Percentiles rank a stretch among this genome's conserved stretches.
These are phyloP conservation scores for Manis javanica DNA, from an alignment of 2,797 vertebrate genomes.

Conservation along the genomic window DNA sequence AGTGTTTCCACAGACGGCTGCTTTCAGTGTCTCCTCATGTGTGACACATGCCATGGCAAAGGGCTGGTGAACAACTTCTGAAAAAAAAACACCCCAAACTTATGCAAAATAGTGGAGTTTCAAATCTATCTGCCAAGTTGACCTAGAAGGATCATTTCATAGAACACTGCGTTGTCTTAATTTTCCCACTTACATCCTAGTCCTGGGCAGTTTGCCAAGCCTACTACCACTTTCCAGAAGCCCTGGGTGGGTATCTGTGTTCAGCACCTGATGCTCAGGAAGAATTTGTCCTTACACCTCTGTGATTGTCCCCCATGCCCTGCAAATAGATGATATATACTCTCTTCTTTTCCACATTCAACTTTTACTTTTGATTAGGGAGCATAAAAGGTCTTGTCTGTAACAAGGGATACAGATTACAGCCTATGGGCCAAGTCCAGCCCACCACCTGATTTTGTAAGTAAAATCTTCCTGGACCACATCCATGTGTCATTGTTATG, in stretches of 20 bases:
- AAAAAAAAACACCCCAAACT: background rate
- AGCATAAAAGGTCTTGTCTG: background rate
- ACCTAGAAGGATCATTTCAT: background rate
- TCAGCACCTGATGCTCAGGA: background rate
- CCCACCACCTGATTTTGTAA: background rate
- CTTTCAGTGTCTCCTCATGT: background rate
- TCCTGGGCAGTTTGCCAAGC: background rate
- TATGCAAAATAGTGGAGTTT: background rate
- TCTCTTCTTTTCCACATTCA: slow-evolving; percentile 13
- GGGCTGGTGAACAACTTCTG: background rate
- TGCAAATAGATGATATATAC: background rate
- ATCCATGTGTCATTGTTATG: background rate
- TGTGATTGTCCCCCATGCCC: background rate
- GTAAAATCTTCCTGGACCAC: background rate
- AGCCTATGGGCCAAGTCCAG: background rate
- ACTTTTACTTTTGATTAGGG: slow-evolving; percentile 31
- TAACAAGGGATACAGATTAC: background rate
- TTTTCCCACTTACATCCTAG: background rate
- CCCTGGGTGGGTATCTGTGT: background rate
- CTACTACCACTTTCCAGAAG: background rate
- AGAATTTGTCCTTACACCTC: background rate
- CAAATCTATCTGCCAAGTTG: background rate
- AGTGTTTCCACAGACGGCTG: slow-evolving; percentile 12
- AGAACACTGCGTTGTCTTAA: background rate
- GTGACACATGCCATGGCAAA: background rate